Percentiles rank a stretch among this genome's conserved stretches.
phyloP scores from a whole-genome alignment of 1,140 invertebrate species.

The Formica exsecta region DNA sequence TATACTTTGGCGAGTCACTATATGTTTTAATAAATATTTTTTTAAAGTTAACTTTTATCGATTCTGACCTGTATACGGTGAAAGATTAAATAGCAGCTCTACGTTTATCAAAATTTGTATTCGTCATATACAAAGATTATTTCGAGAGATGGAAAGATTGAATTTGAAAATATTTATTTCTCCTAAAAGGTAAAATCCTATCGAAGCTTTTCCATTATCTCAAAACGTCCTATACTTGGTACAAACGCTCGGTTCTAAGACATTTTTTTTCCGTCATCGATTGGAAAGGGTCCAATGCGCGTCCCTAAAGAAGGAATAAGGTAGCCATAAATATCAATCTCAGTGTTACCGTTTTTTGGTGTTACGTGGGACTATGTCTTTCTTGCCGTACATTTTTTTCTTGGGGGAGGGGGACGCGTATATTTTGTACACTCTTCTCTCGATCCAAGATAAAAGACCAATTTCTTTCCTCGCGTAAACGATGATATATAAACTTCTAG shows the following conservation, averaged over 20 bases:
- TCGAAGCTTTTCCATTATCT: neutral
- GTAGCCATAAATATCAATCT: constrained; percentile 66
- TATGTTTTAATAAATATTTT: constrained; percentile 32
- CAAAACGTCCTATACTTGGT: neutral
- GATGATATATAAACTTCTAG: constrained; percentile 25
- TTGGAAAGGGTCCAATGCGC: neutral
- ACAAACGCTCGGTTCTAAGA: neutral
- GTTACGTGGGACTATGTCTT: neutral
- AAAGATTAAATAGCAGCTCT: constrained; percentile 13
- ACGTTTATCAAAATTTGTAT: neutral
- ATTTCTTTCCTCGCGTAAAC: neutral
- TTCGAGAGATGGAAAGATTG: constrained; percentile 4
- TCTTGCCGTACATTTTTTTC: neutral
- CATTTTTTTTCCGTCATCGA: neutral
- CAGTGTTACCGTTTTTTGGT: neutral
- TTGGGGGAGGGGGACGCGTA: neutral
- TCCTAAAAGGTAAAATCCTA: neutral
- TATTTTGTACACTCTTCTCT: neutral
- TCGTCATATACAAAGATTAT: constrained; percentile 23
- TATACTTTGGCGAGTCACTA: neutral
- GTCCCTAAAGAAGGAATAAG: neutral
- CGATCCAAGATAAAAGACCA: constrained; percentile 39
- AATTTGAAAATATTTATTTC: constrained; percentile 16
- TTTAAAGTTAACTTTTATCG: constrained; percentile 28
- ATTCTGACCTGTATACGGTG: neutral